A percentile compares a stretch with the other conserved stretches of the same genome.
Conservation (phyloP, 1,140 invertebrate species). For the Nixonia krombeini region DNA sequence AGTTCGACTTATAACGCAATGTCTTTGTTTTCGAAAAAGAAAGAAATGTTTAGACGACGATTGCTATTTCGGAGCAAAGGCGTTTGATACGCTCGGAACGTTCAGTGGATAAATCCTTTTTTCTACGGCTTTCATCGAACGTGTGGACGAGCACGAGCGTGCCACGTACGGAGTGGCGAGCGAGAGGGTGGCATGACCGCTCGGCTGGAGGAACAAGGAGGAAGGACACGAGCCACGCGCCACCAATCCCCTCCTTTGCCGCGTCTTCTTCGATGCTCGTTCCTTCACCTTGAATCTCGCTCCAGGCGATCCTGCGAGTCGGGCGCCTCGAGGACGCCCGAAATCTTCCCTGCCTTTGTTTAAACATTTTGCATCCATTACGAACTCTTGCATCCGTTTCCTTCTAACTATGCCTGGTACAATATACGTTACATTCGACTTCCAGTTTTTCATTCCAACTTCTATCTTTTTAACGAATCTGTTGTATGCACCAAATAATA, state of each 20-base stretch:
- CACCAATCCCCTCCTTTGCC: slow-evolving; percentile 27
- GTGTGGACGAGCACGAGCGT: slow-evolving; percentile 33
- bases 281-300: slow-evolving; percentile 41
- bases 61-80: too few relatives aligned
- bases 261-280: slow-evolving; percentile 11
- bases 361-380: neutral
- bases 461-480: too few relatives aligned
- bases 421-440: too few relatives aligned
- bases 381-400: too few relatives aligned
- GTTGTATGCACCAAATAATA: too few relatives aligned
- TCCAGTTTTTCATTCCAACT: too few relatives aligned
- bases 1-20: too few relatives aligned
- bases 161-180: slow-evolving; percentile 24
- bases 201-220: slow-evolving; percentile 1
- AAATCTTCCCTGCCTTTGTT: slow-evolving; percentile 9
- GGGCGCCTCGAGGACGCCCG: slow-evolving; percentile 9
- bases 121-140: slow-evolving; percentile 13
- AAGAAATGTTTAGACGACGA: too few relatives aligned
- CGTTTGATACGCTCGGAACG: too few relatives aligned
- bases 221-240: slow-evolving; percentile 36
- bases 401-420: too few relatives aligned
- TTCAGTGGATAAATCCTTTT: too few relatives aligned
- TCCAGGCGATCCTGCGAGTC: slow-evolving; percentile 20
- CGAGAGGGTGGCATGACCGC: neutral
- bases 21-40: too few relatives aligned